Evolutionary conservation across 2,797 vertebrate genomes (phyloP), one percentile per base, ranked within the genome.

Genomic region (Pipistrellus pipistrellus): DNA sequence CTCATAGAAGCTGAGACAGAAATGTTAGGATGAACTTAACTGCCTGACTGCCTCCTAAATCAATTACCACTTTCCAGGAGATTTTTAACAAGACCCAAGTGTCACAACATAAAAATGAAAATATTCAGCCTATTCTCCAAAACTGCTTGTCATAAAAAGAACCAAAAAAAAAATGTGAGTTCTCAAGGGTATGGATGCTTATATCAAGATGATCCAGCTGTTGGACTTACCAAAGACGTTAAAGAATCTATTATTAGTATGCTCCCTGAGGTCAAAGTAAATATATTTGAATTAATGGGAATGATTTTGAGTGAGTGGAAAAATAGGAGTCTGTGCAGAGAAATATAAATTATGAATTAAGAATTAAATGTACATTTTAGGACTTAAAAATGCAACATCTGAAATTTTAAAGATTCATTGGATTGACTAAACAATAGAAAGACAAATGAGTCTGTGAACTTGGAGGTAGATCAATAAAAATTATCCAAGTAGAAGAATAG

Each of bases 291-390:
- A 80, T 73, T 13, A 46, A 80, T 72, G 38, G 21, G 93, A 81
- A 84, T 80, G 11, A 80, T 71, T 12, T 94, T 51, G 23, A 92
- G 82, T 55, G 35, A 93, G 76, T 71, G 48, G 17, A 73, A 95
- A 85, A 68, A 84, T 4, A 64, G n/a, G n/a, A 41, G 3, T 71
- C 41, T 85, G 25, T 82, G 51, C 51, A 93, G 35, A 95, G 25
- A 83, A 84, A 73, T 57, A 90, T 66, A 84, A 90, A 59, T 69
- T n/a, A 73, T 35, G 14, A 64, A 86, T 82, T 91, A 48, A 85
- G 12, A 84, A 64, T 51, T 38, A 76, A 62, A 64, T 6, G 53
- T 51, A 71, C 12, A 93, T 57, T 94, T 92, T 76, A 48, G 68
- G 90, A 87, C 32, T 62, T 66, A 32, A 72, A 35, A 72, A 85